A percentile compares a stretch with the other conserved stretches of the same genome.
Evolutionary conservation across 92 coral and sea anemone species (phyloP).

Genomic region (Palythoa grandiflora): DNA sequence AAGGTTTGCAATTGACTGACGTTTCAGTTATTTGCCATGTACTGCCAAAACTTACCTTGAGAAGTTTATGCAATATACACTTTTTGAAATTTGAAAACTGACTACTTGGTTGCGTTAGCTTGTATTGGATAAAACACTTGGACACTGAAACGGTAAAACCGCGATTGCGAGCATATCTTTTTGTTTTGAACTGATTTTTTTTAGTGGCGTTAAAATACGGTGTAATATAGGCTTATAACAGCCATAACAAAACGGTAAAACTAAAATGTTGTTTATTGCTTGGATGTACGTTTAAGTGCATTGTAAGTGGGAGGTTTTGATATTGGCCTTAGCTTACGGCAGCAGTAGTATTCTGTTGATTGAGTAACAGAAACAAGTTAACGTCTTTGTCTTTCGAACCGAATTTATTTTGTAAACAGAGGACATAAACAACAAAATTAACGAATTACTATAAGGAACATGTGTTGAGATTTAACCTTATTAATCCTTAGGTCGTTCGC

Average conservation of each 20-base stretch:
- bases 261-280: background rate
- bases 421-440: background rate
- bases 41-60: no score
- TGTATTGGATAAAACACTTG: no score
- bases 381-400: slow-evolving; percentile 4
- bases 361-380: background rate
- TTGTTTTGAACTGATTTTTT: background rate
- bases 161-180: no score
- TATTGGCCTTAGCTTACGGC: background rate
- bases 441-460: slow-evolving; percentile 22
- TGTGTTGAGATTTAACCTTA: background rate
- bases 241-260: background rate
- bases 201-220: background rate
- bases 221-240: background rate
- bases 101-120: no score
- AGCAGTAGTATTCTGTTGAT: background rate
- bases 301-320: background rate
- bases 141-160: no score
- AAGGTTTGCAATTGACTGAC: no score
- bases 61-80: no score
- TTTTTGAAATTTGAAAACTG: no score
- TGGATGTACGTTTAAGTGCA: background rate
- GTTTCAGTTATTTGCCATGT: no score
- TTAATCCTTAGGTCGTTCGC: background rate
- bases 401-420: slow-evolving; percentile 33